A percentile compares a stretch with the other conserved stretches of the same genome.
Conservation (phyloP, 2,888 invertebrate species). For the Dinocampus coccinellae region DNA sequence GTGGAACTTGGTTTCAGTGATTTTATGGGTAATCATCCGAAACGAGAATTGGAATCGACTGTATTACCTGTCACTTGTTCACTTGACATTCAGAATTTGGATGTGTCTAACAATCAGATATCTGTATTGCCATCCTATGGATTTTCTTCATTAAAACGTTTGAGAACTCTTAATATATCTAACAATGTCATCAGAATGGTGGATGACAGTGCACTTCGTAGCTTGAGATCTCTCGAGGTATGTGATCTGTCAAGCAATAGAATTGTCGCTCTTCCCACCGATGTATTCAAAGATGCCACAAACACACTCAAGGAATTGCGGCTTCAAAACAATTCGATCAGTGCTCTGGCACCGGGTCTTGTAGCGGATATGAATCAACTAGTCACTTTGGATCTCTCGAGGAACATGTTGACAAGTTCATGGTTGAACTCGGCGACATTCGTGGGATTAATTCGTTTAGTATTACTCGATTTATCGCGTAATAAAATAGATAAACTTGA, state of each 20-base stretch:
- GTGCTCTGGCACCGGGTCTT: constrained; percentile 85
- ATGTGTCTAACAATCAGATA: constrained; percentile 88
- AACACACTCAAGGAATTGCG: constrained; percentile 89
- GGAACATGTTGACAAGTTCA: constrained; percentile 86
- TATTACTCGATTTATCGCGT: constrained; percentile 87
- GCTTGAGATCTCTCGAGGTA: constrained; percentile 84
- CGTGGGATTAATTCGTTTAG: constrained; percentile 88
- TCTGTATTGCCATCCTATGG: constrained; percentile 86
- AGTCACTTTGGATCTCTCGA: constrained; percentile 86
- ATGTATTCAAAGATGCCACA: constrained; percentile 84
- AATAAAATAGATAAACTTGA: constrained; percentile 86
- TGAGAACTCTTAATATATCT: constrained; percentile 85
- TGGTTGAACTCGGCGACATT: constrained; percentile 91
- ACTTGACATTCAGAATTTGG: constrained; percentile 85
- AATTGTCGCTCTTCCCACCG: constrained; percentile 88
- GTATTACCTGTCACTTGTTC: constrained; percentile 73
- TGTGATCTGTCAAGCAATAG: constrained; percentile 92
- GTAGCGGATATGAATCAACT: constrained; percentile 89
- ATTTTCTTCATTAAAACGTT: constrained; percentile 82
- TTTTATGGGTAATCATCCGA: constrained; percentile 69
- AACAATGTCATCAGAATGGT: constrained; percentile 92
- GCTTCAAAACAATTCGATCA: constrained; percentile 91
- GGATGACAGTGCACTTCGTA: constrained; percentile 85
- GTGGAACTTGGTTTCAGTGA: constrained; percentile 88
- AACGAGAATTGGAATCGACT: constrained; percentile 48